Base-by-base conservation (phyloP, 2,113 vertebrate genomes). In the Ochotona curzoniae region DNA sequence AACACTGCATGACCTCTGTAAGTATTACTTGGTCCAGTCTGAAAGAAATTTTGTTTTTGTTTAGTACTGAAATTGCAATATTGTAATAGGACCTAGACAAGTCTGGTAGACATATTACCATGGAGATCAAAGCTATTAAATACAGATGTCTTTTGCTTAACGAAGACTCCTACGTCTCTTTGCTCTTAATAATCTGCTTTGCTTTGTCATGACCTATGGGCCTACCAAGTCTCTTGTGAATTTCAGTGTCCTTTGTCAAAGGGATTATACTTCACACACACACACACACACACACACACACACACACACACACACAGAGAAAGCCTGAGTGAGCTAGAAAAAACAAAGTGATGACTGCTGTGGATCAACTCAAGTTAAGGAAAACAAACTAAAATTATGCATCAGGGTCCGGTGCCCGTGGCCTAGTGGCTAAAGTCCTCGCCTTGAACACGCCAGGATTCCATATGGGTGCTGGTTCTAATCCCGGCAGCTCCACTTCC, bases 11-110 rank as follows among this genome's bases (percentile, higher is more conserved):
- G 25, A 60, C 28, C 92, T 35, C 25, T 60, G 3, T 76, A 78
- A 89, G 47, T 30, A 64, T 81, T 66, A 78, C 94, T 97, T 97
- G 96, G 96, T 97, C 96, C 95, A 74, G 90, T 93, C 74, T 76
- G 64, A 94, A 96, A 80, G 83, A 93, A 85, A 32, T 89, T 28
- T 70, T 30, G 5, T 73, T 92, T 95, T 78, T 70, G 26, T 35
- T 74, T 64, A 93, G n/a, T 94, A 84, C 75, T 26, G 66, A 95
- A 83, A 83, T 47, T 67, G 23, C 23, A 92, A 44, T n/a, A 61
- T 3, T 8, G 3, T 67, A 66, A 67, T 32, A 69, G 66, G 17
- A 92, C 60, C 70, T 78, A 54, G 75, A 75, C 69, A 84, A 74
- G 87, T 87, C 83, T 73, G 73, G 71, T 30, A 90, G 88, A 83